These are phyloP conservation scores for Andricus grossulariae DNA, from an alignment of 1,140 invertebrate genomes.

Conservation along the genomic window DNA sequence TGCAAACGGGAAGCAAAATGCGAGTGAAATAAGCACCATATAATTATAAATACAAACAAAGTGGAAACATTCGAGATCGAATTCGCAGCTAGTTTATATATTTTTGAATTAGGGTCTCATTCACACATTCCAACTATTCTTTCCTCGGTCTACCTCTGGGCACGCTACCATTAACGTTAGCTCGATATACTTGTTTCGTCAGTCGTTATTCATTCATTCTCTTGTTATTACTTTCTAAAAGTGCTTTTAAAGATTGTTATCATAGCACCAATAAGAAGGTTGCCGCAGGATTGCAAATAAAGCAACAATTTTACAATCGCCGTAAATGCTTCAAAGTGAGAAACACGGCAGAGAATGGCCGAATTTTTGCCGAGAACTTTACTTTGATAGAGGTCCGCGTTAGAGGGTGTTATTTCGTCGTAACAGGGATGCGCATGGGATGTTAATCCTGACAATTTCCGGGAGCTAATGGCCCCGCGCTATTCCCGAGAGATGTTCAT, in stretches of 20 bases:
- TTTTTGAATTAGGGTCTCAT: too few relatives aligned
- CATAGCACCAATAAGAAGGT: background rate
- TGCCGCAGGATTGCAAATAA: background rate
- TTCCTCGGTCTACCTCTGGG: too few relatives aligned
- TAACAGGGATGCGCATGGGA: constrained; percentile 51
- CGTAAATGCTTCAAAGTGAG: background rate
- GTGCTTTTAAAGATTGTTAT: background rate
- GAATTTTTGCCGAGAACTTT: constrained; percentile 3
- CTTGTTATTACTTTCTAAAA: background rate
- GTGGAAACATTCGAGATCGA: too few relatives aligned
- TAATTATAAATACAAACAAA: too few relatives aligned
- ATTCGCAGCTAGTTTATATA: too few relatives aligned
- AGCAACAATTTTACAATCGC: constrained; percentile 9
- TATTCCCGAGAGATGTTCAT: constrained; percentile 64
- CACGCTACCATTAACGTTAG: too few relatives aligned
- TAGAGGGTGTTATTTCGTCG: constrained; percentile 30
- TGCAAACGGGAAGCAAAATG: too few relatives aligned
- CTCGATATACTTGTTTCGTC: too few relatives aligned
- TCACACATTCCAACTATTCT: too few relatives aligned
- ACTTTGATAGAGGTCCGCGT: background rate
- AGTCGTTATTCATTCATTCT: too few relatives aligned
- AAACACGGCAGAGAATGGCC: constrained; percentile 8
- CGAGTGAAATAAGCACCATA: too few relatives aligned
- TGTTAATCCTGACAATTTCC: constrained; percentile 72
- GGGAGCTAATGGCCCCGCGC: constrained; percentile 70